Evolutionary conservation across 1,140 invertebrate species (phyloP), one percentile per base, ranked within the genome.

Genomic region (Diprion similis): DNA sequence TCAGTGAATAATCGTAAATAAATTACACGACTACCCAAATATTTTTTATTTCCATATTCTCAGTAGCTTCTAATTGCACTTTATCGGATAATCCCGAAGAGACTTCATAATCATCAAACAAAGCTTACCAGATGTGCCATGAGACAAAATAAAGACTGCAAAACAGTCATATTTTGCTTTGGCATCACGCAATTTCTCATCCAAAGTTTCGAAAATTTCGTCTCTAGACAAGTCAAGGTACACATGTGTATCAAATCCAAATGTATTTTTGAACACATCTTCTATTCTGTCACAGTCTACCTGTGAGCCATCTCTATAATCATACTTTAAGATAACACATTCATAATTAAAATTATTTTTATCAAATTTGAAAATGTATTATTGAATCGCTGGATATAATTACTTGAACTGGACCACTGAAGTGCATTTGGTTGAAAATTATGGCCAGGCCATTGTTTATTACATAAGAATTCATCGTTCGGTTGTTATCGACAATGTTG

Each of bases 81-180:
- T 18, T 15, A 17, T 15, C 17, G 17, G 13, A 64, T 64, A 64
- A 64, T 64, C 13, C 1, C 59, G n/a, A n/a, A 64, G 59, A 15
- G 59, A 64, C 17, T 64, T 64, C 13, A 64, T 18, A 64, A 59
- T 59, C 10, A 18, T 67, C 66, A 10, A 6, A 46, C 8, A 46
- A 68, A 68, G 15, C 8, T 46, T 76, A 80, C 76, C 78, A 74
- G 78, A 72, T 70, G 59, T 73, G 19, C 82, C 82, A 74, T 84
- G 82, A 68, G 75, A 80, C 46, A 84, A 73, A 72, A 84, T 80
- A n/a, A 73, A 83, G 8, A 84, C 24, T 64, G 83, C 76, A 45
- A 84, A 48, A 47, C 78, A 79, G 24, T 81, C 75, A 18, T 80
- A 79, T n/a, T 73, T 70, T 9, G 8, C 69, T 9, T 66, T 68